phyloP scores from a whole-genome alignment of 2,113 vertebrate species.

The Epinephelus cyanopodus region DNA sequence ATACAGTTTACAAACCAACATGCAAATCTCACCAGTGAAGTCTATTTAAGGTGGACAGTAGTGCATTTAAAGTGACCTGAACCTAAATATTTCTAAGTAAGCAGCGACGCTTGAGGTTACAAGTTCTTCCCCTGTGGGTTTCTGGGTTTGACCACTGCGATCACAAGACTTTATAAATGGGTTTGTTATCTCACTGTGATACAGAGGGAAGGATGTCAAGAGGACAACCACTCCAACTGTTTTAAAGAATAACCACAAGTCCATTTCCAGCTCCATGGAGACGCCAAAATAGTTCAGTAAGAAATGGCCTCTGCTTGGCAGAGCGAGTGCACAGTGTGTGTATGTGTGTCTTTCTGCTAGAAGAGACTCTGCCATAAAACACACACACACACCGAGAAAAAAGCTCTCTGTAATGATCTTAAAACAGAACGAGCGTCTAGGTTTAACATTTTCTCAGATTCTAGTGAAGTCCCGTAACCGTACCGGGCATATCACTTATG shows the following conservation, averaged over 20 bases:
- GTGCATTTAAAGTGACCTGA: slow-evolving; percentile 30
- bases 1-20: slow-evolving; percentile 22
- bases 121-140: slow-evolving; percentile 40
- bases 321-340: slow-evolving; percentile 9
- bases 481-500: slow-evolving; percentile 47
- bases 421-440: slow-evolving; percentile 35
- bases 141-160: slow-evolving; percentile 44
- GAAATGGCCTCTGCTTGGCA: slow-evolving; percentile 58
- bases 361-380: background rate
- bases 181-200: slow-evolving; percentile 61
- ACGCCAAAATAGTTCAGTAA: slow-evolving; percentile 65
- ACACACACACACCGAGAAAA: slow-evolving; percentile 12
- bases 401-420: slow-evolving; percentile 38
- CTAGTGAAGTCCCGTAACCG: slow-evolving; percentile 23
- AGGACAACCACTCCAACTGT: slow-evolving; percentile 56
- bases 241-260: slow-evolving; percentile 68
- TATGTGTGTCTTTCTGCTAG: slow-evolving; percentile 5
- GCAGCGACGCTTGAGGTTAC: slow-evolving; percentile 17
- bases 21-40: slow-evolving; percentile 10
- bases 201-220: slow-evolving; percentile 46
- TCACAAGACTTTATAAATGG: slow-evolving; percentile 52
- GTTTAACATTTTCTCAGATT: slow-evolving; percentile 54
- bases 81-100: slow-evolving; percentile 28
- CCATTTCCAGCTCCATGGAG: slow-evolving; percentile 57
- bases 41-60: slow-evolving; percentile 22